Conservation (phyloP, 2,797 vertebrate genomes). For the Mormyrus hasselquistii region DNA sequence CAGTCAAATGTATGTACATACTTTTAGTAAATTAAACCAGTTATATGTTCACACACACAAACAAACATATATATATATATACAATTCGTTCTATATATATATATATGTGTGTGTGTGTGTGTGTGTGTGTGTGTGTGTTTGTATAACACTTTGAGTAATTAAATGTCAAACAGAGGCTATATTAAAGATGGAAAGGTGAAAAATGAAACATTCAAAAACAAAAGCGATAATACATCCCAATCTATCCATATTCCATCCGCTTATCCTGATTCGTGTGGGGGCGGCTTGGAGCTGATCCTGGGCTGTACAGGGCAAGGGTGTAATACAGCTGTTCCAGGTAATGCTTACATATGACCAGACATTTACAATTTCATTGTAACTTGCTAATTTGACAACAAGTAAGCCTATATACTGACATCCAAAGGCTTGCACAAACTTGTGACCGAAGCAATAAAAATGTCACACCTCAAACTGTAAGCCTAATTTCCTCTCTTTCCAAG, state of each 20-base stretch:
- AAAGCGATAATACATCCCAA: not conserved
- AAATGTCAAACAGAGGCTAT: not conserved
- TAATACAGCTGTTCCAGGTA: not conserved
- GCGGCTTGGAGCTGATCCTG: not conserved
- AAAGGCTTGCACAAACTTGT: not conserved
- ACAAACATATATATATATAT: not conserved
- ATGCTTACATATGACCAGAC: not conserved
- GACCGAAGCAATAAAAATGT: not conserved
- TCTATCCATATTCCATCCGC: not conserved
- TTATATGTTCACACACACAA: not conserved
- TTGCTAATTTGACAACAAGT: not conserved
- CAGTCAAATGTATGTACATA: not conserved
- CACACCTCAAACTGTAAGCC: not conserved
- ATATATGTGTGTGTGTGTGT: not conserved
- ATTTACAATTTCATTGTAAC: not conserved
- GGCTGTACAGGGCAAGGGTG: not conserved
- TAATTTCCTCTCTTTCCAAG: not conserved
- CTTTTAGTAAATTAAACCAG: not conserved
- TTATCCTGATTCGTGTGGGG: not conserved
- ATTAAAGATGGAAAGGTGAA: not conserved
- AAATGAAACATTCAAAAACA: not conserved
- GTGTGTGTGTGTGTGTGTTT: not conserved
- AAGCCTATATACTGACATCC: not conserved
- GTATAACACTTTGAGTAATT: not conserved
- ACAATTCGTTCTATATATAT: no score